phyloP scores from a whole-genome alignment of 1,140 invertebrate species.

The Whitmania pigra region DNA sequence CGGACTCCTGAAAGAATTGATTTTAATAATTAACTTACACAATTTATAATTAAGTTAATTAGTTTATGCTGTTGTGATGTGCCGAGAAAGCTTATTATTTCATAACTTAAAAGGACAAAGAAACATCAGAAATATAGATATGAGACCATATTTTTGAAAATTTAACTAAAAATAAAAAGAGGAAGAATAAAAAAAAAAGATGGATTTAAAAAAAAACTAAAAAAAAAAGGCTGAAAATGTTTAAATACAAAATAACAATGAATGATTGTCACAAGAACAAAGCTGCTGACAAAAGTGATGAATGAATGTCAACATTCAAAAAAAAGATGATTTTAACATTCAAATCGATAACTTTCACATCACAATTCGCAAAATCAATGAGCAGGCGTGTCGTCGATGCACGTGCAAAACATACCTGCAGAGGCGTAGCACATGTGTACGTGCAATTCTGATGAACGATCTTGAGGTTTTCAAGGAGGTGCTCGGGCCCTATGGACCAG shows the following conservation, averaged over 20 bases:
- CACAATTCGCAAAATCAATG: no score
- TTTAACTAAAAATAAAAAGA: no score
- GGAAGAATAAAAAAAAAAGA: no score
- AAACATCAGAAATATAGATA: background rate
- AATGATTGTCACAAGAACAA: no score
- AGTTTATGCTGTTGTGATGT: background rate
- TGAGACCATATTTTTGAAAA: no score
- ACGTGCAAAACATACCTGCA: constrained; percentile 42
- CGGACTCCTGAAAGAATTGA: constrained; percentile 59
- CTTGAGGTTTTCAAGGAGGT: constrained; percentile 43
- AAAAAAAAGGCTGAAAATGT: no score
- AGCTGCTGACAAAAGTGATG: no score
- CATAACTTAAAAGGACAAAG: background rate
- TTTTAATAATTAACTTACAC: constrained; percentile 14
- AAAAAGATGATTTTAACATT: no score
- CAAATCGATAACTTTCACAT: background rate
- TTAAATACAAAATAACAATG: no score
- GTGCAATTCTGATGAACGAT: constrained; percentile 88
- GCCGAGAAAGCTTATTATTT: background rate
- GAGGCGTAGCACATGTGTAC: constrained; percentile 75
- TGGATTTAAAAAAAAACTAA: no score
- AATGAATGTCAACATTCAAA: no score
- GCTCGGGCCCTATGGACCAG: constrained; percentile 65
- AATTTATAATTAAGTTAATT: background rate
- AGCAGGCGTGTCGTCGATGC: no score